Evolutionary conservation across 2,888 invertebrate genomes (phyloP).

Genomic region (Athetis lepigone): DNA sequence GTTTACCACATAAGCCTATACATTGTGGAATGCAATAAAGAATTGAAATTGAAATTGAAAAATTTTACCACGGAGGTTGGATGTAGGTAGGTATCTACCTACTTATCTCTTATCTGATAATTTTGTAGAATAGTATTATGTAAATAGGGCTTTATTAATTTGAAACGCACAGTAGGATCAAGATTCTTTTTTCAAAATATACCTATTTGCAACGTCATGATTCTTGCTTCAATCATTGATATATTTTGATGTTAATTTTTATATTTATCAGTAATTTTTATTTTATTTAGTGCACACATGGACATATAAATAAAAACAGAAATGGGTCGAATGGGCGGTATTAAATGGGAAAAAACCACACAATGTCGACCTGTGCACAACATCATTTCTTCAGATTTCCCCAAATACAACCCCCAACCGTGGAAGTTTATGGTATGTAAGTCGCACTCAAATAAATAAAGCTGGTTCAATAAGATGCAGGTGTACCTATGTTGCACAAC

Average conservation of each 20-base stretch:
- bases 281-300: conserved; percentile 32
- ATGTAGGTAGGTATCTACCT: too few species aligned
- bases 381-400: conserved; percentile 90
- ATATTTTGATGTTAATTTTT: conserved; percentile 47
- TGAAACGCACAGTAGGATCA: neutral
- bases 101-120: too few species aligned
- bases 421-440: conserved; percentile 89
- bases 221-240: conserved; percentile 21
- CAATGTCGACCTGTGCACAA: conserved; percentile 87
- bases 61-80: too few species aligned
- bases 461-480: too few species aligned
- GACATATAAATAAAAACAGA: conserved; percentile 52
- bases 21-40: too few species aligned
- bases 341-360: conserved; percentile 88
- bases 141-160: neutral
- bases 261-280: conserved; percentile 43
- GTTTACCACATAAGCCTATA: too few species aligned
- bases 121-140: too few species aligned
- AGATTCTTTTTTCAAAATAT: conserved; percentile 42
- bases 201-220: conserved; percentile 5
- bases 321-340: conserved; percentile 80
- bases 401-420: conserved; percentile 86
- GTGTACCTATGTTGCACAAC: too few species aligned
- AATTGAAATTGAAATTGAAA: too few species aligned
- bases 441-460: conserved; percentile 20